A percentile compares a stretch with the other conserved stretches of the same genome.
Conservation (phyloP, 2,113 vertebrate genomes). For the Maccullochella peelii region DNA sequence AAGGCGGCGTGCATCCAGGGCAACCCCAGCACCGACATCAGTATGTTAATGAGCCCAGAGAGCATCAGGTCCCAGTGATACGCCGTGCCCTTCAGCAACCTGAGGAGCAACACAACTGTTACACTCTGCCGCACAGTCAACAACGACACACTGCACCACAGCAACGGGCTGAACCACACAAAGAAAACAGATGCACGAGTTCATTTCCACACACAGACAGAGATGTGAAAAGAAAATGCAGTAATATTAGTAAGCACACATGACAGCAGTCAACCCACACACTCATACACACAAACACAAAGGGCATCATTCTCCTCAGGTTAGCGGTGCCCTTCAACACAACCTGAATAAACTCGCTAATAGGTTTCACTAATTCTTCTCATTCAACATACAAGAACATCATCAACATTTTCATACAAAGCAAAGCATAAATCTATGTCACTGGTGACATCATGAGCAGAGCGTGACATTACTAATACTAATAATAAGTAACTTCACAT, state of each 20-base stretch:
- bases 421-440: constrained; percentile 3
- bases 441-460: not conserved
- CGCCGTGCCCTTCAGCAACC: constrained; percentile 95
- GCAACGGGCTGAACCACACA: constrained; percentile 4
- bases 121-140: constrained; percentile 2
- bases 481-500: not conserved
- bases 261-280: constrained; percentile 1
- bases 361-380: not conserved
- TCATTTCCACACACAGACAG: constrained; percentile 16
- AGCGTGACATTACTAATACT: constrained; percentile 13
- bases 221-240: not conserved
- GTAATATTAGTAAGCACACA: constrained; percentile 3
- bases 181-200: too few relatives aligned
- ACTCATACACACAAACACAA: constrained; percentile 27
- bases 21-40: constrained; percentile 93
- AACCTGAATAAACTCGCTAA: not conserved
- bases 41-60: constrained; percentile 94
- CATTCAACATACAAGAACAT: constrained; percentile 1
- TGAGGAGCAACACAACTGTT: constrained; percentile 69
- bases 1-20: constrained; percentile 99
- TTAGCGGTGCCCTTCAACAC: constrained; percentile 53
- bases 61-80: constrained; percentile 99
- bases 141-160: constrained; percentile 6
- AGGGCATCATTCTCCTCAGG: constrained; percentile 53
- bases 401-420: not conserved